phyloP scores from a whole-genome alignment of 1,140 invertebrate species.

The Eubasilissa regina region DNA sequence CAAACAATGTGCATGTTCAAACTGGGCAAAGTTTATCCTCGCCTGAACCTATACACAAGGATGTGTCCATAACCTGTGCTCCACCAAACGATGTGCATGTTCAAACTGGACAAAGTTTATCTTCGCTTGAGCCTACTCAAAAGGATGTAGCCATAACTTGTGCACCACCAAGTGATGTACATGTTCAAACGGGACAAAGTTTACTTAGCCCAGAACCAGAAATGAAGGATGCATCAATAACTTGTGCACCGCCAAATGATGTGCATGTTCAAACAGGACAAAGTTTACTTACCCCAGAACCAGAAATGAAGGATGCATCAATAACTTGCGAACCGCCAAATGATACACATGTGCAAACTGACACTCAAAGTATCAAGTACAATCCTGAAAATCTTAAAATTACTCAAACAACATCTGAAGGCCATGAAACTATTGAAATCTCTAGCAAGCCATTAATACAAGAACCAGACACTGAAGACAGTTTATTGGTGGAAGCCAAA shows the following conservation, averaged over 20 bases:
- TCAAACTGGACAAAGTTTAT: constrained; percentile 72
- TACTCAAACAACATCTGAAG: constrained; percentile 77
- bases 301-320: constrained; percentile 65
- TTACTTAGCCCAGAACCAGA: constrained; percentile 68
- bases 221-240: constrained; percentile 67
- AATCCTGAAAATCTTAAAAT: constrained; percentile 81
- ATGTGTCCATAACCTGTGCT: constrained; percentile 70
- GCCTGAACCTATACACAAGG: constrained; percentile 70
- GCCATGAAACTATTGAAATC: constrained; percentile 85
- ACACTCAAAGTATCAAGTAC: constrained; percentile 65
- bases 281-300: constrained; percentile 70
- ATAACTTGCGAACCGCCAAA: constrained; percentile 71
- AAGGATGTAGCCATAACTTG: constrained; percentile 71
- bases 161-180: constrained; percentile 71
- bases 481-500: constrained; percentile 81
- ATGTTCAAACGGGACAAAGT: constrained; percentile 74
- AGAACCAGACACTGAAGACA: constrained; percentile 70
- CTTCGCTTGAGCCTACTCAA: constrained; percentile 68
- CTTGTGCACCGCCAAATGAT: constrained; percentile 72
- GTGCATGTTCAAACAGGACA: constrained; percentile 75
- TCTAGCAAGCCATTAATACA: constrained; percentile 76
- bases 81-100: constrained; percentile 74
- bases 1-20: constrained; percentile 75
- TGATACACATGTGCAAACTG: constrained; percentile 76
- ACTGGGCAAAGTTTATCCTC: constrained; percentile 67